Evolutionary conservation across 2,888 invertebrate species (phyloP), one percentile per base, ranked within the genome.

Genomic region (Notodromas monacha): DNA sequence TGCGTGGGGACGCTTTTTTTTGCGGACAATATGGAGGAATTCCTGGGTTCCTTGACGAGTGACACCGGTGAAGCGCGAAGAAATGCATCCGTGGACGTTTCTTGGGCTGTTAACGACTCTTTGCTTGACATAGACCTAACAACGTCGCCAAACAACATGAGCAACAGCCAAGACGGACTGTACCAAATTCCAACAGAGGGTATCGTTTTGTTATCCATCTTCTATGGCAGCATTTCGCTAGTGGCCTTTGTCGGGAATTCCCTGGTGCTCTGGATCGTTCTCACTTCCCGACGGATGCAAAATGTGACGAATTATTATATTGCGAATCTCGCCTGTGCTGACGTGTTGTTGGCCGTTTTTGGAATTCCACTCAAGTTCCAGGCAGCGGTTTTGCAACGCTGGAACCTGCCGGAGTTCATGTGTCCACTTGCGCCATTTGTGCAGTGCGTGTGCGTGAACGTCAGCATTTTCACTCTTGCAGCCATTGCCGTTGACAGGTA

Each of bases 311-410:
- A 74, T 48, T 67, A 68, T 49, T 74, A 70, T 49, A 73, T 76
- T 29, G 68, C 70, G 11, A 53, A 53, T 38, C 54, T 77, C 45
- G 74, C 76, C 2, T 52, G 70, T 37, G 73, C 74, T 13, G 76
- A 77, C 46, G 69, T 76, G 42, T 65, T 72, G 37, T 73, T 76
- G 43, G 74, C 70, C 34, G 54, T 74, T 39, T 73, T 76, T 45
- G 65, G 68, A 36, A 69, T 74, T 45, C 76, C 76, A 38, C 76
- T 77, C 54, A 59, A 74, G 65, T 76, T 76, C 45, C 74, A 76
- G 57, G 74, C 76, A 3, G 77, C 77, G 2, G 50, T 76, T 28
- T 55, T 76, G 6, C 77, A 79, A 49, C 55, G 68, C 38, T 79
- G 79, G 77, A 61, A 68, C 40, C 55, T 77, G 29, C 76, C 77